Base-by-base conservation (phyloP, 2,113 vertebrate genomes). In the Diglossa brunneiventris region DNA sequence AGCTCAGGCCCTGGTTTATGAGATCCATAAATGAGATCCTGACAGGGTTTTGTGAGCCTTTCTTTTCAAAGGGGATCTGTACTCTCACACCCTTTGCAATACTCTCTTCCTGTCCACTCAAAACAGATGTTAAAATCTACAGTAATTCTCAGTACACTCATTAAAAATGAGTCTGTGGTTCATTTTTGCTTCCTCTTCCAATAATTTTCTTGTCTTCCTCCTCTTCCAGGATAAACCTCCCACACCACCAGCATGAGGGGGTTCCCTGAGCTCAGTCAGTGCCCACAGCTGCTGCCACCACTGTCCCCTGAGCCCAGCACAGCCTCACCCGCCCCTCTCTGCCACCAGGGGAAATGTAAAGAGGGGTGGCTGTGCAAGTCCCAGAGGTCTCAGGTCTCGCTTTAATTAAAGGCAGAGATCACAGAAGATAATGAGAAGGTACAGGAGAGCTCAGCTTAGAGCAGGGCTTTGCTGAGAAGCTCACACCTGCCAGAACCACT, bases 181-280 rank as follows among this genome's bases (percentile, higher is more conserved):
- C 8, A 2, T 39, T 90, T 89, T 56, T 46, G 8, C 33, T 90
- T 94, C 83, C 55, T 80, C 27, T 80, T 70, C 27, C 59, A 44
- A 76, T 17, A 22, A 16, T 59, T 90, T 86, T 33, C 14, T 61
- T 42, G n/a, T 50, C 67, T 64, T 10, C 4, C 42, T 80, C 12
- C 10, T 42, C 4, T 89, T 42, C 23, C 52, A 58, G 68, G 28
- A 27, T 16, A 70, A 53, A 6, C 15, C n/a, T 70, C 12, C 20
- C 12, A 7, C 17, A 6, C 10, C 3, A 0, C 15, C 27, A 50
- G 49, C 0, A 0, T 20, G 50, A 78, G 2, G 2, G 11, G 8
- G 13, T 64, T 22, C 9, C 5, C 73, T 35, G 50, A 58, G 42
- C 59, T 37, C 27, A 74, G 70, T 7, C 41, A 31, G 6, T 68